A percentile compares a stretch with the other conserved stretches of the same genome.
Conservation (phyloP, 2,113 vertebrate genomes). For the Ciconia maguari region DNA sequence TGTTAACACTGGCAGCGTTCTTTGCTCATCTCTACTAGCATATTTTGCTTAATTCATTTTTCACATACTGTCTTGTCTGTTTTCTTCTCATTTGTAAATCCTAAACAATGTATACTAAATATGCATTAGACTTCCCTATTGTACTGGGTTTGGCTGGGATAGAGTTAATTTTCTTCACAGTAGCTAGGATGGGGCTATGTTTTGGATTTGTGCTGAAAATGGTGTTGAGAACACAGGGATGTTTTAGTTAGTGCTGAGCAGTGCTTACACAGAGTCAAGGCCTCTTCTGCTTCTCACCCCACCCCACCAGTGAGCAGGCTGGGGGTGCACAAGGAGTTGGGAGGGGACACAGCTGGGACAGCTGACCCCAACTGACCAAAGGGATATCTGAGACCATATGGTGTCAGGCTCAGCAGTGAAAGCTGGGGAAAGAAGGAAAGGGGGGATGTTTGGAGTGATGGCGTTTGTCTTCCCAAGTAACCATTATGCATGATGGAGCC, state of each 20-base stretch:
- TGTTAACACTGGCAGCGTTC: not conserved
- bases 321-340: no score
- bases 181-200: not conserved
- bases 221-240: accelerated
- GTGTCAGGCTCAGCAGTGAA: not conserved
- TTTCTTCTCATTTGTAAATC: not conserved
- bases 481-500: accelerated
- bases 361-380: not conserved
- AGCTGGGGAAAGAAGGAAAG: not conserved
- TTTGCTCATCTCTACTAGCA: not conserved
- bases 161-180: not conserved
- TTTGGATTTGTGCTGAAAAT: not conserved
- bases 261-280: not conserved
- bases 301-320: accelerated
- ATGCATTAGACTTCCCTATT: not conserved
- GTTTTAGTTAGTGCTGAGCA: not conserved
- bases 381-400: not conserved
- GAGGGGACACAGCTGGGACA: not conserved
- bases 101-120: not conserved
- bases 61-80: not conserved
- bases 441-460: accelerated
- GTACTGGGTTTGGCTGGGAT: not conserved
- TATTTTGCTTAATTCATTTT: not conserved
- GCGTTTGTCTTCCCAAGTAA: not conserved
- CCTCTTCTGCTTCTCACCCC: not conserved